Conservation (phyloP, 2,797 vertebrate genomes). For the Hippoglossus hippoglossus region DNA sequence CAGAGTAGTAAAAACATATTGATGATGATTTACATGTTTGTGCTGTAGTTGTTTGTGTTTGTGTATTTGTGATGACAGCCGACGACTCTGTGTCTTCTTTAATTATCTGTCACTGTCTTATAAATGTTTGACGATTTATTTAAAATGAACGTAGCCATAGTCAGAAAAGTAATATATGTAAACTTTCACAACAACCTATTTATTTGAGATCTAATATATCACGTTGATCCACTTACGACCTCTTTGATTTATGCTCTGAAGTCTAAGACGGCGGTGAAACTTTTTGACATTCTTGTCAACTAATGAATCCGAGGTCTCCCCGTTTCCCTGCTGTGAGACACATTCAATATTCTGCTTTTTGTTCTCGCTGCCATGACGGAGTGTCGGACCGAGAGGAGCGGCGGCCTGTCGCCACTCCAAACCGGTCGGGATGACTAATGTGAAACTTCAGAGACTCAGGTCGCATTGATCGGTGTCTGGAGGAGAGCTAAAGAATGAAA, state of each 20-base stretch:
- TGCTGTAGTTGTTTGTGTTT: not conserved
- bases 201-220: slow-evolving; percentile 72
- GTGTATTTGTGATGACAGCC: slow-evolving; percentile 7
- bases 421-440: slow-evolving; percentile 63
- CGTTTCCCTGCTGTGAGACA: slow-evolving; percentile 7
- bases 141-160: not conserved
- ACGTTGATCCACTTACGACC: slow-evolving; percentile 37
- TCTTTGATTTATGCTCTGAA: slow-evolving; percentile 51
- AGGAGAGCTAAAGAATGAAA: slow-evolving; percentile 1
- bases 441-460: slow-evolving; percentile 3
- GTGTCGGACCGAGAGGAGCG: slow-evolving; percentile 44
- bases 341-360: slow-evolving; percentile 32
- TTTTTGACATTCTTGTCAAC: slow-evolving; percentile 31
- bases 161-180: slow-evolving; percentile 49
- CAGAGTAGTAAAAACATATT: not conserved
- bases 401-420: slow-evolving; percentile 36
- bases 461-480: not conserved
- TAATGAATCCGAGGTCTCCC: slow-evolving; percentile 21
- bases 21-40: slow-evolving; percentile 5
- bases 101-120: slow-evolving; percentile 6
- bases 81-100: slow-evolving; percentile 6
- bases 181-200: slow-evolving; percentile 55
- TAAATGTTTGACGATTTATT: slow-evolving; percentile 28
- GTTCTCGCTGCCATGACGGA: slow-evolving; percentile 38
- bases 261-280: slow-evolving; percentile 22